These are phyloP conservation scores for Ictalurus punctatus DNA, from an alignment of 2,113 vertebrate genomes.

Conservation along the genomic window DNA sequence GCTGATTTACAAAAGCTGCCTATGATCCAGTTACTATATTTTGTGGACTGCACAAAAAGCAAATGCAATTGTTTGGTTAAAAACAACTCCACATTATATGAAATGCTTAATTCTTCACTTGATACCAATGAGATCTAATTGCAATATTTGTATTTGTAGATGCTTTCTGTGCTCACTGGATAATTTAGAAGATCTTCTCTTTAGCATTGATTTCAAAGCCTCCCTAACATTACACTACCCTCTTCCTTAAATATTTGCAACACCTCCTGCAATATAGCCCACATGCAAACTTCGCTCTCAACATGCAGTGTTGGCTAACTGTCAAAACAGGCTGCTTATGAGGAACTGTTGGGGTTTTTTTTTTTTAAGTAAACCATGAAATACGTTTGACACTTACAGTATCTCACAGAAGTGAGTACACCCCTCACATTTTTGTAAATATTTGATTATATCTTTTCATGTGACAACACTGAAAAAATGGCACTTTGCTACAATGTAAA, in stretches of 20 bases:
- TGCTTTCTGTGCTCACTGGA: neutral
- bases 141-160: neutral
- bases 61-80: neutral
- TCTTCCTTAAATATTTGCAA: constrained; percentile 34
- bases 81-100: neutral
- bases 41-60: neutral
- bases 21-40: constrained; percentile 7
- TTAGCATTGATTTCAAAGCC: constrained; percentile 32
- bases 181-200: neutral
- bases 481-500: too few relatives aligned
- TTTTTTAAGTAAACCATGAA: neutral
- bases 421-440: too few relatives aligned
- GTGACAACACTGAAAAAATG: too few relatives aligned
- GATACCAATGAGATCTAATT: neutral
- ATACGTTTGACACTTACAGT: neutral
- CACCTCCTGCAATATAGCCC: constrained; percentile 21
- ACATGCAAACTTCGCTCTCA: neutral
- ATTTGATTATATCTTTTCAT: too few relatives aligned
- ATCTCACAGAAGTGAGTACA: too few relatives aligned
- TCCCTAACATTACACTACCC: neutral
- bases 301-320: constrained; percentile 20
- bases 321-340: neutral
- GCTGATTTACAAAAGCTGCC: constrained; percentile 27
- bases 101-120: neutral
- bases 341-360: neutral